Evolutionary conservation across 2,797 vertebrate species (phyloP).

Genomic region (Schizopygopsis malacanthus): DNA sequence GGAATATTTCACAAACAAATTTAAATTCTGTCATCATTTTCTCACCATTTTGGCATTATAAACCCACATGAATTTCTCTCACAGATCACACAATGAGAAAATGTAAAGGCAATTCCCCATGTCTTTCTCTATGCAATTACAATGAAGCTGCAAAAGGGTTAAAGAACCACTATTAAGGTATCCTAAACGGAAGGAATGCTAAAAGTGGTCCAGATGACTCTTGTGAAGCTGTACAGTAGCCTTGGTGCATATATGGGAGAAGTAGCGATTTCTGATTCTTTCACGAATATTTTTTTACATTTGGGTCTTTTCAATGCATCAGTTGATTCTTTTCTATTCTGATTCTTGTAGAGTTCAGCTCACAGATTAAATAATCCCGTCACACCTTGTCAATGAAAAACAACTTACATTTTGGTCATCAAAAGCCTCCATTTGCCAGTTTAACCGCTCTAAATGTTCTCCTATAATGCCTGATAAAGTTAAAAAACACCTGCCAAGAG

Average conservation of each 20-base stretch:
- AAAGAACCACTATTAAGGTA: not conserved
- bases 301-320: not conserved
- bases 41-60: not conserved
- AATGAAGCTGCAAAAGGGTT: not conserved
- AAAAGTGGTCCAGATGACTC: not conserved
- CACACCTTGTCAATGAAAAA: not conserved
- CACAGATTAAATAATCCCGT: not conserved
- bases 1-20: not conserved
- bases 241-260: not conserved
- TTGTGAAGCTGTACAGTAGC: not conserved
- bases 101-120: not conserved
- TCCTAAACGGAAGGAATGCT: not conserved
- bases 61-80: not conserved
- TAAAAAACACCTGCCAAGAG: no score
- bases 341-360: not conserved
- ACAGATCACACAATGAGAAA: not conserved
- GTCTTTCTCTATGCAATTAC: constrained; percentile 12
- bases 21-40: not conserved
- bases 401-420: not conserved
- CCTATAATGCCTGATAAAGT: no score
- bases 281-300: not conserved
- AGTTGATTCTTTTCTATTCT: not conserved
- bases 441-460: no score
- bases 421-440: no score
- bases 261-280: not conserved